Evolutionary conservation across 2,888 invertebrate genomes (phyloP).

Genomic region (Autographa gamma): DNA sequence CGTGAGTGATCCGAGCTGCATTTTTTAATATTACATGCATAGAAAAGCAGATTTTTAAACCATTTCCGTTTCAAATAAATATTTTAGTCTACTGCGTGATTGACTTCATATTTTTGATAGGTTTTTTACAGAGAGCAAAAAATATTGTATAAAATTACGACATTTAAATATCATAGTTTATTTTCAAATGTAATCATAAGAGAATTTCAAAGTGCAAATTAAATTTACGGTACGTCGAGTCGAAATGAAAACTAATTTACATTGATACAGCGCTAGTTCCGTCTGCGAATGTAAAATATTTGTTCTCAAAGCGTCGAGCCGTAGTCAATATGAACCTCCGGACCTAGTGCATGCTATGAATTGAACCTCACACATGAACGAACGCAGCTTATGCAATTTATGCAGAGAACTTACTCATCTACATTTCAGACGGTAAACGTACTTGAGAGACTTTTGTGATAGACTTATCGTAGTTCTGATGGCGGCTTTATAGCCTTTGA

Average conservation of each 20-base stretch:
- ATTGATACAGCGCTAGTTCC: conserved; percentile 39
- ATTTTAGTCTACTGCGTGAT: not conserved
- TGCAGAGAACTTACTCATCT: conserved; percentile 9
- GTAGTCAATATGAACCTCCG: conserved; percentile 33
- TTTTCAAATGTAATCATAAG: conserved; percentile 5
- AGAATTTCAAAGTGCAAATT: conserved; percentile 32
- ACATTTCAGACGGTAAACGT: not conserved
- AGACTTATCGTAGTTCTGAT: too few relatives aligned
- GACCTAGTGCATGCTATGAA: conserved; percentile 14
- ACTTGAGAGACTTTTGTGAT: not conserved
- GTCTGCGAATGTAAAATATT: conserved; percentile 41
- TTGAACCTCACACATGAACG: conserved; percentile 12
- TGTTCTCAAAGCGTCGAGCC: conserved; percentile 29
- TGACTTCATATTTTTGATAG: not conserved
- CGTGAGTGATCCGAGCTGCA: not conserved
- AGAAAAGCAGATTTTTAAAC: not conserved
- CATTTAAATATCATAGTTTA: too few relatives aligned
- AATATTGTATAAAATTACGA: too few relatives aligned
- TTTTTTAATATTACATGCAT: conserved; percentile 7
- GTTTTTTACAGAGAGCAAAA: not conserved
- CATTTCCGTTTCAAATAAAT: conserved; percentile 4
- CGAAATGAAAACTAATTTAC: conserved; percentile 44
- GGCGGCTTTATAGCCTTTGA: too few relatives aligned
- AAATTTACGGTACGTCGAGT: conserved; percentile 27
- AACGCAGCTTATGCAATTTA: conserved; percentile 22